Percentiles rank a stretch among this genome's conserved stretches.
phyloP scores from a whole-genome alignment of 2,888 invertebrate species.

The Agrochola litura region DNA sequence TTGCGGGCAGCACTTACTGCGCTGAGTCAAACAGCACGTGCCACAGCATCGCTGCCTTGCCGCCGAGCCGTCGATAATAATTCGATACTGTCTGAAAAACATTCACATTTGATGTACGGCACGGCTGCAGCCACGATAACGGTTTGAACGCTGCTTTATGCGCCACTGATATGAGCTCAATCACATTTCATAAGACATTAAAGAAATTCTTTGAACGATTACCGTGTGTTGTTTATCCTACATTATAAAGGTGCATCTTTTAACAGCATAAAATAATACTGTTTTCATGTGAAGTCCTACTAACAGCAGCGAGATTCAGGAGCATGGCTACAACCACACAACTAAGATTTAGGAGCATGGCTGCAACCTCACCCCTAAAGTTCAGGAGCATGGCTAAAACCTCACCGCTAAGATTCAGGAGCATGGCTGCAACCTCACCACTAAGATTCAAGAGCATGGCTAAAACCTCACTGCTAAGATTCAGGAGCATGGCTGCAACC shows the following conservation, averaged over 20 bases:
- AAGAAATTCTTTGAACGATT: constrained; percentile 57
- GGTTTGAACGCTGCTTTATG: constrained; percentile 65
- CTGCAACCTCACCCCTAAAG: too few relatives aligned
- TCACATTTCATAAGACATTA: constrained; percentile 63
- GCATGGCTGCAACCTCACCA: too few relatives aligned
- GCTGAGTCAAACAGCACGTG: constrained; percentile 88
- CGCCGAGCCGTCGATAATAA: constrained; percentile 69
- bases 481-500: too few relatives aligned
- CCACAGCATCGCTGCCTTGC: constrained; percentile 70
- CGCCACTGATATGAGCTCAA: constrained; percentile 60
- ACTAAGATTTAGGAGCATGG: too few relatives aligned
- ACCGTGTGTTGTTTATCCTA: constrained; percentile 20
- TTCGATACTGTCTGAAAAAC: constrained; percentile 72
- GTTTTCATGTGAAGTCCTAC: background rate
- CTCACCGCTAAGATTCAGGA: too few relatives aligned
- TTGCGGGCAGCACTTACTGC: constrained; percentile 88
- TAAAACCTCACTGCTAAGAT: too few relatives aligned
- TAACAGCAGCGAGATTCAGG: background rate
- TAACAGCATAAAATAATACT: background rate
- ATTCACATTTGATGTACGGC: constrained; percentile 68
- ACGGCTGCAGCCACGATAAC: constrained; percentile 60
- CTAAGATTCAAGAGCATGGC: too few relatives aligned
- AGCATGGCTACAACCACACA: too few relatives aligned
- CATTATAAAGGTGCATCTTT: constrained; percentile 28
- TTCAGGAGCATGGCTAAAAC: too few relatives aligned